Percentiles rank a stretch among this genome's conserved stretches.
These are phyloP conservation scores for Nerophis ophidion DNA, from an alignment of 2,113 vertebrate species.

Conservation along the genomic window DNA sequence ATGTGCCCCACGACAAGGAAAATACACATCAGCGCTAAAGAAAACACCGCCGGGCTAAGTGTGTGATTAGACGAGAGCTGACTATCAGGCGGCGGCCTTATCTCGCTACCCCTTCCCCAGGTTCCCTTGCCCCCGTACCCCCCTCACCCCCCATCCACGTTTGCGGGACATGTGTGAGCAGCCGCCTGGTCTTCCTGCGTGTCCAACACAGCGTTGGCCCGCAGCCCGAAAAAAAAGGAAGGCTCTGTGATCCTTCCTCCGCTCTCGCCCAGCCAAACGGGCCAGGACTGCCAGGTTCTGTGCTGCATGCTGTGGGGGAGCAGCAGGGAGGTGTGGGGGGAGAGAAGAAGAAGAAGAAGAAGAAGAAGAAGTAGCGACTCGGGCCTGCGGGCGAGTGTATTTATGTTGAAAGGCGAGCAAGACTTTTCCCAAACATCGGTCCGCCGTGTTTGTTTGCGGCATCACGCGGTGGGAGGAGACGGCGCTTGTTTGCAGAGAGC, in stretches of 20 bases:
- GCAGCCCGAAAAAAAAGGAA: slow-evolving; percentile 55
- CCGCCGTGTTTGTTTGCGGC: slow-evolving; percentile 11
- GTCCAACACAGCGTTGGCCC: slow-evolving; percentile 59
- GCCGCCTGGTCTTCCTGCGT: slow-evolving; percentile 46
- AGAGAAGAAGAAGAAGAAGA: background rate
- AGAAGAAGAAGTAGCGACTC: slow-evolving; percentile 37
- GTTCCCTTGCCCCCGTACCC: background rate
- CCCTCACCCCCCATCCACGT: slow-evolving; percentile 34
- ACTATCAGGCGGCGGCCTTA: slow-evolving; percentile 24
- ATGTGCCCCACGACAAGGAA: slow-evolving; percentile 45
- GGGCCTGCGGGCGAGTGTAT: slow-evolving; percentile 48
- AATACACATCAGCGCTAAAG: slow-evolving; percentile 49
- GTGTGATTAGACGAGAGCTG: slow-evolving; percentile 10
- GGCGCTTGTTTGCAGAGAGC: slow-evolving; percentile 40
- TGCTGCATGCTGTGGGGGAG: slow-evolving; percentile 44
- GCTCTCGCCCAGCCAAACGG: slow-evolving; percentile 58
- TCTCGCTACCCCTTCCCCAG: slow-evolving; percentile 35
- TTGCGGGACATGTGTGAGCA: slow-evolving; percentile 31
- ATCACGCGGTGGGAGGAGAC: slow-evolving; percentile 20
- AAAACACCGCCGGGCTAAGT: slow-evolving; percentile 37
- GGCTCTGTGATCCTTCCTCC: slow-evolving; percentile 64
- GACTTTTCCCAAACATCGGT: slow-evolving; percentile 25
- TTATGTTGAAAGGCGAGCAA: slow-evolving; percentile 49
- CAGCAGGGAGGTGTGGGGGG: slow-evolving; percentile 27
- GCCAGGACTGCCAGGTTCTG: slow-evolving; percentile 53